Conservation (phyloP, 2,888 invertebrate genomes). For the Pseudococcus jackbeardsleyi region DNA sequence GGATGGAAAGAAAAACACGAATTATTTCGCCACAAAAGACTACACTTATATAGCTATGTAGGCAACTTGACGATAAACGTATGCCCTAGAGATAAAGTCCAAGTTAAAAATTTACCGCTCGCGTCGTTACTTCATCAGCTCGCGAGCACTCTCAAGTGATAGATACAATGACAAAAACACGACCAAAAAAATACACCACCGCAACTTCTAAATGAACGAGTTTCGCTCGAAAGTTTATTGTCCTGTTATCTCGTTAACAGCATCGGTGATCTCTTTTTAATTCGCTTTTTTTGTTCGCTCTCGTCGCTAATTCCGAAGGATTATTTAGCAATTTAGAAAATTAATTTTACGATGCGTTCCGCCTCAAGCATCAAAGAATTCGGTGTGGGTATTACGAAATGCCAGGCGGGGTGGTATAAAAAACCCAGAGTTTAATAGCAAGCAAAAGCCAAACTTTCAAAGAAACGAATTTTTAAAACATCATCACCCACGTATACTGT, state of each 20-base stretch:
- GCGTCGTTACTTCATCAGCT: constrained; percentile 23
- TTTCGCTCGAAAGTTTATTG: constrained; percentile 17
- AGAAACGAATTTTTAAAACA: background rate
- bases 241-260: constrained; percentile 36
- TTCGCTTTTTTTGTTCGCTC: background rate
- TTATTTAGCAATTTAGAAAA: constrained; percentile 17
- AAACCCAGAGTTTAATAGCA: background rate
- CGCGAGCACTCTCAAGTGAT: constrained; percentile 16
- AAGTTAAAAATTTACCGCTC: constrained; percentile 22
- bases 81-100: constrained; percentile 23
- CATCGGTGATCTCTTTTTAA: constrained; percentile 27
- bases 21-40: constrained; percentile 3
- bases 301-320: constrained; percentile 2
- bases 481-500: background rate
- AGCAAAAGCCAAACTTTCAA: background rate
- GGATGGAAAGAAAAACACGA: background rate
- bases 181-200: background rate
- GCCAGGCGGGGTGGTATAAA: background rate
- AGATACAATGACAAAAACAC: constrained; percentile 6
- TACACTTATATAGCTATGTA: background rate
- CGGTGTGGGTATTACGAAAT: background rate
- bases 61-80: constrained; percentile 40
- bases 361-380: background rate
- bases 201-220: constrained; percentile 28
- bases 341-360: constrained; percentile 33